These are phyloP conservation scores for Theodoxus fluviatilis DNA, from an alignment of 2,888 invertebrate genomes.

Conservation along the genomic window DNA sequence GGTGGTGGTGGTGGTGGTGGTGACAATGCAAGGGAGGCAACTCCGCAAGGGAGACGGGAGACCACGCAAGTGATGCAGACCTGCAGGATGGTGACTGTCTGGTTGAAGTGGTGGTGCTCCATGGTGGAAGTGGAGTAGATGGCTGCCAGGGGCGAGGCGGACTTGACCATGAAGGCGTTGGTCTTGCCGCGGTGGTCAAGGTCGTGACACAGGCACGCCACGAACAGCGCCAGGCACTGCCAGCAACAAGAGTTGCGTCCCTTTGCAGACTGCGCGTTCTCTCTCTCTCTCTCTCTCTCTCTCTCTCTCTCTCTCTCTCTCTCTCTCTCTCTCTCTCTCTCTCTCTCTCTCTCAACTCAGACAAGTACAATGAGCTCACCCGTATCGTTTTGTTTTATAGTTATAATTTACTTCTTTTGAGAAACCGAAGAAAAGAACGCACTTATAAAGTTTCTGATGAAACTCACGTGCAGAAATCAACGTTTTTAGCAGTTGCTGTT, in stretches of 20 bases:
- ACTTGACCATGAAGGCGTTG: constrained; percentile 85
- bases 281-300: too few relatives aligned
- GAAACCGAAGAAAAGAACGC: too few relatives aligned
- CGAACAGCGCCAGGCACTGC: constrained; percentile 79
- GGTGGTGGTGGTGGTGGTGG: not conserved
- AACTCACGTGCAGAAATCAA: too few relatives aligned
- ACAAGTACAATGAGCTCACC: too few relatives aligned
- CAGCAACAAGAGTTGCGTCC: constrained; percentile 48
- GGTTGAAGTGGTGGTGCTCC: constrained; percentile 89
- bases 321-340: too few relatives aligned
- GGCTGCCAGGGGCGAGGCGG: constrained; percentile 81
- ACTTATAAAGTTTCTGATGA: too few relatives aligned
- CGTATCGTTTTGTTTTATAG: too few relatives aligned
- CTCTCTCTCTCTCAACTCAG: too few relatives aligned
- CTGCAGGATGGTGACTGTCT: constrained; percentile 84
- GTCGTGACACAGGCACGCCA: constrained; percentile 84
- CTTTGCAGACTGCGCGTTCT: too few relatives aligned
- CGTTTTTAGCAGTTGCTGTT: too few relatives aligned
- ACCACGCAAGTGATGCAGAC: constrained; percentile 35
- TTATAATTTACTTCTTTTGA: too few relatives aligned
- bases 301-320: too few relatives aligned
- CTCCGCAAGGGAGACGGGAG: not conserved
- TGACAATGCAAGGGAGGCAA: not conserved
- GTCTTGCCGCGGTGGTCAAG: constrained; percentile 86
- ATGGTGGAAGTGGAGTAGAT: constrained; percentile 86